These are phyloP conservation scores for Protobothrops mucrosquamatus DNA, from an alignment of 2,113 vertebrate genomes.

Conservation along the genomic window DNA sequence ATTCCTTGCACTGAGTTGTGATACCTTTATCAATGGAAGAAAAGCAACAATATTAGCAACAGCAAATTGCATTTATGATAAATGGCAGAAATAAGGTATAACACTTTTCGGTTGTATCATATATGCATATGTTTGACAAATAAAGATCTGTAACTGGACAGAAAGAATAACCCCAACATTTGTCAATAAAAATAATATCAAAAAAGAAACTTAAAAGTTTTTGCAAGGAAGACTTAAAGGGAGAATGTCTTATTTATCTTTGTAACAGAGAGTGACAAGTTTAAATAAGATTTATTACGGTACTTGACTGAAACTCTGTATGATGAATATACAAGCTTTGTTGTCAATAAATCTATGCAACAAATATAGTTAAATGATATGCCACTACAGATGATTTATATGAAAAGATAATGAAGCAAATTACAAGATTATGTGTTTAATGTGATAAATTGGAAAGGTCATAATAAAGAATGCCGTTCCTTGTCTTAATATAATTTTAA, in stretches of 20 bases:
- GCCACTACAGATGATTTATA: conserved; percentile 62
- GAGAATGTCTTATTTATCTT: conserved; percentile 60
- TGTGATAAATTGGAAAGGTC: conserved; percentile 53
- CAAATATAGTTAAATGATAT: conserved; percentile 63
- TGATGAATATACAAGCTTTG: conserved; percentile 57
- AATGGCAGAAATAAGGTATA: conserved; percentile 15
- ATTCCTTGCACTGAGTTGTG: conserved; percentile 34
- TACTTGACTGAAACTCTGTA: conserved; percentile 48
- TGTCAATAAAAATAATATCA: conserved; percentile 9
- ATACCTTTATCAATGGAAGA: conserved; percentile 27
- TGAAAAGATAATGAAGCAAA: conserved; percentile 66
- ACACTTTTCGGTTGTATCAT: conserved; percentile 43
- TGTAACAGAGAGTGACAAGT: conserved; percentile 54
- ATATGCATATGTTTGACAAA: conserved; percentile 43
- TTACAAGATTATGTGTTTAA: conserved; percentile 55
- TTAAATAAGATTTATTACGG: conserved; percentile 58
- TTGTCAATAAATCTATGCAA: conserved; percentile 45
- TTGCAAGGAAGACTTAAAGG: conserved; percentile 32
- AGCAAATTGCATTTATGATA: conserved; percentile 39
- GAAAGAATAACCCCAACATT: conserved; percentile 3
- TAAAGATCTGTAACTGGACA: conserved; percentile 46
- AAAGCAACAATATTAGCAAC: conserved; percentile 42
- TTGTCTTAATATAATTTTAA: conserved; percentile 44
- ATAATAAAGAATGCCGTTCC: conserved; percentile 49
- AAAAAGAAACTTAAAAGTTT: conserved; percentile 34